phyloP scores from a whole-genome alignment of 2,113 vertebrate species.

The Lipotes vexillifer region DNA sequence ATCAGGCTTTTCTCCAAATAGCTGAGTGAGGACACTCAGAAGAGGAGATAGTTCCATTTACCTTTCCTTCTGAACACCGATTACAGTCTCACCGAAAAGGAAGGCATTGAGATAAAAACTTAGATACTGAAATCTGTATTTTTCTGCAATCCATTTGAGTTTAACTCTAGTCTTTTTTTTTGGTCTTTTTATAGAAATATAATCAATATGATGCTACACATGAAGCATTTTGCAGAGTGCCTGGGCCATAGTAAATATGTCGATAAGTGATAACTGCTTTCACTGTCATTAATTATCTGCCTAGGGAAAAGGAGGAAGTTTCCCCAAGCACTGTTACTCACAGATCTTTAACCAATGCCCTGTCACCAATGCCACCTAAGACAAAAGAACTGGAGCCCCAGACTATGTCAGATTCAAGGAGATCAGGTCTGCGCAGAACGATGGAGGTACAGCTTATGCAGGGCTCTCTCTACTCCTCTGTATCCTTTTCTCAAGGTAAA shows the following conservation, averaged over 20 bases:
- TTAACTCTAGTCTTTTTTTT: not conserved
- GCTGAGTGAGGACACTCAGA: not conserved
- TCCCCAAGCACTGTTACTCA: not conserved
- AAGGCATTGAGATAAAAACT: not conserved
- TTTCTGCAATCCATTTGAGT: not conserved
- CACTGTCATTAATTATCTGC: not conserved
- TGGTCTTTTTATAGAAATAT: not conserved
- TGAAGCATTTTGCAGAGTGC: not conserved
- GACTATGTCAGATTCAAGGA: too few species aligned
- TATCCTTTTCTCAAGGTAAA: not conserved
- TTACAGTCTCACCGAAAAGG: not conserved
- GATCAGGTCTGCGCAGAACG: accelerated
- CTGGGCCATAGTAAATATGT: not conserved
- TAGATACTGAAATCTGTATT: not conserved
- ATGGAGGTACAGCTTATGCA: not conserved
- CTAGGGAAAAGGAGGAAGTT: not conserved
- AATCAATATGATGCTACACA: not conserved
- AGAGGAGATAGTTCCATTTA: not conserved
- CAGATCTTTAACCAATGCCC: not conserved
- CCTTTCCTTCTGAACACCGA: not conserved
- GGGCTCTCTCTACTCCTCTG: not conserved
- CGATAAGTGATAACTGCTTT: not conserved
- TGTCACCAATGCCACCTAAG: not conserved
- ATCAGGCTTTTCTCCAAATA: not conserved
- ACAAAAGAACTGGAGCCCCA: not conserved